Conservation (phyloP, 2,888 invertebrate species). For the Leptinotarsa juncta region DNA sequence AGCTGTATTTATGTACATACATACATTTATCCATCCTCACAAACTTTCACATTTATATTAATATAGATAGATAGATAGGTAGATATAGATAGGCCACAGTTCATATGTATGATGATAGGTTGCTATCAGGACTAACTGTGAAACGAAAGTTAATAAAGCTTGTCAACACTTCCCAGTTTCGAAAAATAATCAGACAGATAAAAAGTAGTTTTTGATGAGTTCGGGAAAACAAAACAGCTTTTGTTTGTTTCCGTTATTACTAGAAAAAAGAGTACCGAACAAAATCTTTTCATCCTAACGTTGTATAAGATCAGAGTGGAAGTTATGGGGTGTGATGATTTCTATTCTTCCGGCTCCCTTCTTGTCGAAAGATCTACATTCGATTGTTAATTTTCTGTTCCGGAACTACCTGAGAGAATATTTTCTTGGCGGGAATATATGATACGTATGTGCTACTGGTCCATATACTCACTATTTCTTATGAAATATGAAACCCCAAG, state of each 20-base stretch:
- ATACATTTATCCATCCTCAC: no score
- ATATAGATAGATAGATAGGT: no score
- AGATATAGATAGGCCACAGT: no score
- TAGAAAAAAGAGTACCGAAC: constrained; percentile 8
- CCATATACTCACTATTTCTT: constrained; percentile 14
- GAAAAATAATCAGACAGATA: background rate
- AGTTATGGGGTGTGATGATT: constrained; percentile 28
- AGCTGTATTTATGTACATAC: no score
- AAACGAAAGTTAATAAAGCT: background rate
- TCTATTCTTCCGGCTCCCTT: constrained; percentile 25
- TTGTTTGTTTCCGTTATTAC: constrained; percentile 1
- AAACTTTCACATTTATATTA: no score
- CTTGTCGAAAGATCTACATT: constrained; percentile 21
- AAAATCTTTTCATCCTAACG: background rate
- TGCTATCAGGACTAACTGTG: no score
- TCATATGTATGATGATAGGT: no score
- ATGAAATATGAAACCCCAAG: constrained; percentile 20
- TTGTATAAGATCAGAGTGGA: constrained; percentile 5
- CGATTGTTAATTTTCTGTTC: constrained; percentile 23
- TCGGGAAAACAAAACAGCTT: background rate
- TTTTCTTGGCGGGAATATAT: constrained; percentile 24
- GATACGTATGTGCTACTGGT: constrained; percentile 15
- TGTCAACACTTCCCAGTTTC: background rate
- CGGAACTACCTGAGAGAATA: constrained; percentile 28
- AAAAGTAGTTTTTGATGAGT: background rate